phyloP scores from a whole-genome alignment of 2,888 invertebrate species.

The Papilio protenor region DNA sequence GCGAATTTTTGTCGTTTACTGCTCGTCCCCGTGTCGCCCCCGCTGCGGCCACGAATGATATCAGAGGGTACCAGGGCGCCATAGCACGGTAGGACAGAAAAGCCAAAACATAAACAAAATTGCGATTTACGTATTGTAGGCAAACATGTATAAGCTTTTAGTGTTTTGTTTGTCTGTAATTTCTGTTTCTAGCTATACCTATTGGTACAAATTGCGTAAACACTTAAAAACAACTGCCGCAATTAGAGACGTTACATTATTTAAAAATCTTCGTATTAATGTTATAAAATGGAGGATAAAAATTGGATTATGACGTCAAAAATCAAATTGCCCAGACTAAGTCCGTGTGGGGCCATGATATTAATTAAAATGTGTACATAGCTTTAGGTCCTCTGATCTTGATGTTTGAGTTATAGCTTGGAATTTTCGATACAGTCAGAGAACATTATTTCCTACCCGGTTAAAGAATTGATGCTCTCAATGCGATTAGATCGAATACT shows the following conservation, averaged over 20 bases:
- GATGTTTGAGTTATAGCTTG: not conserved
- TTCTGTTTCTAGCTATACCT: not conserved
- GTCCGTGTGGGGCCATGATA: not conserved
- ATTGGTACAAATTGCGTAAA: no score
- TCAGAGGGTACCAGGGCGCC: slow-evolving; percentile 63
- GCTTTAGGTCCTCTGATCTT: not conserved
- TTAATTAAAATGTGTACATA: not conserved
- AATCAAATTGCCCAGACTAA: not conserved
- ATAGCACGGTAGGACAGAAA: slow-evolving; percentile 58
- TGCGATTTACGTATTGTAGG: slow-evolving; percentile 52
- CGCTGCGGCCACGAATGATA: slow-evolving; percentile 56
- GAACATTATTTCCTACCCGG: no score
- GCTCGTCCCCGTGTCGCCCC: slow-evolving; percentile 35
- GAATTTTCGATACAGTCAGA: not conserved
- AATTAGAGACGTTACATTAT: no score
- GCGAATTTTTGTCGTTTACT: no score
- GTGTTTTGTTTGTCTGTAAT: no score
- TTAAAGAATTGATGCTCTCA: no score
- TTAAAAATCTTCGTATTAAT: no score
- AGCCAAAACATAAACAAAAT: slow-evolving; percentile 76
- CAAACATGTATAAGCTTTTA: not conserved
- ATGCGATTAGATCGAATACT: no score
- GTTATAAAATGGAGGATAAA: slow-evolving; percentile 1
- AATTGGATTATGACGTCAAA: slow-evolving; percentile 27
- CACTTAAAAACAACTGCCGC: no score